Base-by-base conservation (phyloP, 2,113 vertebrate species). In the Dipodomys ordii region DNA sequence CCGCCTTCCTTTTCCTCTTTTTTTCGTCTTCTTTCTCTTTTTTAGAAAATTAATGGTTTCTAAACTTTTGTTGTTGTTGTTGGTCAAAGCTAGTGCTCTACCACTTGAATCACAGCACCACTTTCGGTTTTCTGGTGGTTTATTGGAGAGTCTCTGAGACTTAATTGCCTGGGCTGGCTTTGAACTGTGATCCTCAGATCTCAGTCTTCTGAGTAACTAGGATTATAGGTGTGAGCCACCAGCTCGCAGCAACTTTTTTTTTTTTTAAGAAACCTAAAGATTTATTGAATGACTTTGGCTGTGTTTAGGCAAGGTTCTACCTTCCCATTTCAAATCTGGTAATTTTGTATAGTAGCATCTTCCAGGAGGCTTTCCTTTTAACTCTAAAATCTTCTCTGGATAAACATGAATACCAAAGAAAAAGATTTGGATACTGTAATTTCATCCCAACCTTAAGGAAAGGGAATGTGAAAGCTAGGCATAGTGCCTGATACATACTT, bases 31-130 rank as follows among this genome's bases (percentile, higher is more conserved):
- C 49, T 49, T 49, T 49, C 49, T 49, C 49, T 49, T 49, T 49
- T 92, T 96, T 83, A 90, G 72, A 87, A 95, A 81, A 84, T n/a
- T 53, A 81, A 73, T 7, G 71, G 20, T 68, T 88, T 91, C 88
- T 87, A 92, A 84, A 71, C 53, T 69, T 53, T 72, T 68, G 4
- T 39, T 39, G 39, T 39, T 39, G 39, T 39, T 39, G 39, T 39
- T 39, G 5, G 39, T 39, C 39, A 39, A 39, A 3, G 39, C 39
- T 39, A 39, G 39, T 39, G 39, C 39, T 39, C 39, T 39, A 39
- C 39, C 39, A 39, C 5, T 39, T 39, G 39, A 39, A 39, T 39
- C 39, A 39, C 39, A 39, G 39, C 39, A 39, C 39, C 39, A 39
- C 39, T 39, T 39, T 39, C 5, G 5, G 39, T 39, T 39, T 39